phyloP scores from a whole-genome alignment of 2,888 invertebrate genomes.

The Drosophila pseudotakahashii region DNA sequence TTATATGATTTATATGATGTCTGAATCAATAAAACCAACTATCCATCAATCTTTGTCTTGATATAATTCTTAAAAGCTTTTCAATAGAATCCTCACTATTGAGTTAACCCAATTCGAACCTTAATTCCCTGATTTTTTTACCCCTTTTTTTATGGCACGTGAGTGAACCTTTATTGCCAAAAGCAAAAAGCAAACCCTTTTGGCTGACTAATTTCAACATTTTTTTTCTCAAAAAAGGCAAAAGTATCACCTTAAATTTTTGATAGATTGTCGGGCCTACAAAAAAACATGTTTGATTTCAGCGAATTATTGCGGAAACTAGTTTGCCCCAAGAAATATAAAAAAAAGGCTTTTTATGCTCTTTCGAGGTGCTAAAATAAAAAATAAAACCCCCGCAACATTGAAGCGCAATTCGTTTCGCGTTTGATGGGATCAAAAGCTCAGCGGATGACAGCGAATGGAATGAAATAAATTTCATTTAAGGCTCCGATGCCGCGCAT shows the following conservation, averaged over 20 bases:
- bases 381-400: slow-evolving; percentile 51
- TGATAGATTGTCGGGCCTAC: slow-evolving; percentile 61
- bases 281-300: slow-evolving; percentile 51
- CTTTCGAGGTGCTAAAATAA: slow-evolving; percentile 63
- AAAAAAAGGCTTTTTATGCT: slow-evolving; percentile 31
- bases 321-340: slow-evolving; percentile 45
- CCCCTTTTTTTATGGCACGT: slow-evolving; percentile 61
- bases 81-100: slow-evolving; percentile 20
- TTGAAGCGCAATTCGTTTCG: slow-evolving; percentile 78
- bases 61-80: slow-evolving; percentile 6
- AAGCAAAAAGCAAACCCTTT: slow-evolving; percentile 33
- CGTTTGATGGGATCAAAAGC: slow-evolving; percentile 75
- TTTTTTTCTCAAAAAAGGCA: slow-evolving; percentile 27
- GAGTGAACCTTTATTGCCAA: slow-evolving; percentile 48
- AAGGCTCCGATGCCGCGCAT: slow-evolving; percentile 76
- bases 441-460: slow-evolving; percentile 50
- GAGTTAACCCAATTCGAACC: slow-evolving; percentile 7
- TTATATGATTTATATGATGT: background rate
- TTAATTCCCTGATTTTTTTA: slow-evolving; percentile 1
- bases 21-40: background rate
- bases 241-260: slow-evolving; percentile 57
- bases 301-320: slow-evolving; percentile 65
- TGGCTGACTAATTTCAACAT: slow-evolving; percentile 28
- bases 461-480: slow-evolving; percentile 34
- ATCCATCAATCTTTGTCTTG: slow-evolving; percentile 30